Conservation (phyloP, 2,113 vertebrate species). For the Oreochromis niloticus region DNA sequence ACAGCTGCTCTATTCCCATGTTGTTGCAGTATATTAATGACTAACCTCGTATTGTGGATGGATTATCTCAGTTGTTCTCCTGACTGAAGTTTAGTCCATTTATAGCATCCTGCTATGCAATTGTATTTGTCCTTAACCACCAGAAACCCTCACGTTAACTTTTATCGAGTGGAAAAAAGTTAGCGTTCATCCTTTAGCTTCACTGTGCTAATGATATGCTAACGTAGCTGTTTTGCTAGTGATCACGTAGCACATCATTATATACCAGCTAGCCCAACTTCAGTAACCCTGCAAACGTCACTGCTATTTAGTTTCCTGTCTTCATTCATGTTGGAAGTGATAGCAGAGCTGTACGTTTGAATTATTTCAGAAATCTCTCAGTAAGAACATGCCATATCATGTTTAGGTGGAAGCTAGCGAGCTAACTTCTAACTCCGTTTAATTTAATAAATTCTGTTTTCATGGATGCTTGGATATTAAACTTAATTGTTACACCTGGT, state of each 20-base stretch:
- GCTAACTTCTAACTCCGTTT: background rate
- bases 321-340: rapidly evolving
- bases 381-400: rapidly evolving
- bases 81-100: rapidly evolving
- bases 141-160: rapidly evolving
- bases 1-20: background rate
- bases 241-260: rapidly evolving
- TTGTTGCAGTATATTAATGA: background rate
- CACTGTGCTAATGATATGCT: background rate
- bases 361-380: rapidly evolving
- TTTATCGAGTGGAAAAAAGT: background rate
- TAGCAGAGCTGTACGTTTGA: too few relatives aligned
- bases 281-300: rapidly evolving
- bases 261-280: background rate
- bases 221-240: background rate
- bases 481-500: too few relatives aligned
- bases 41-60: background rate
- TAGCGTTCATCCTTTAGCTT: rapidly evolving
- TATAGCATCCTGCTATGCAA: rapidly evolving
- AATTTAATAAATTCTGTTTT: too few relatives aligned
- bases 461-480: too few relatives aligned
- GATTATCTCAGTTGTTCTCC: background rate
- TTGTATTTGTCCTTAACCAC: rapidly evolving
- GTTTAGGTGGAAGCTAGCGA: rapidly evolving
- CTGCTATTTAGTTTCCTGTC: background rate